Conservation (phyloP, 2,888 invertebrate genomes). For the Coelopa pilipes region DNA sequence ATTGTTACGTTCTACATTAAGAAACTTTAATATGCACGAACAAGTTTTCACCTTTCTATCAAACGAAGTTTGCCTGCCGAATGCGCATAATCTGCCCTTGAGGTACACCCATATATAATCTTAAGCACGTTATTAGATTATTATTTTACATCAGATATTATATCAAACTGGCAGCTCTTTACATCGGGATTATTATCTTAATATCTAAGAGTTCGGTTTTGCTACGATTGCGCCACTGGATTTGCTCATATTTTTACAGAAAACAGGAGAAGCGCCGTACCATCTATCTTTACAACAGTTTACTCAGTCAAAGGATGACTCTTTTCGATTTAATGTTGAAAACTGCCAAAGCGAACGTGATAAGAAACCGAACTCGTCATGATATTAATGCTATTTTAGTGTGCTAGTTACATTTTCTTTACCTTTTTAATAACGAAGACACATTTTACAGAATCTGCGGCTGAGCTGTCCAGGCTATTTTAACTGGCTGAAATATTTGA, state of each 20-base stretch:
- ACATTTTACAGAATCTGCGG: too few species aligned
- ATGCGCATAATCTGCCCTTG: conserved; percentile 68
- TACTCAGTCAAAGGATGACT: conserved; percentile 78
- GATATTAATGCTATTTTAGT: too few species aligned
- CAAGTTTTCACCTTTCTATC: conserved; percentile 69
- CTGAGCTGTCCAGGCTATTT: too few species aligned
- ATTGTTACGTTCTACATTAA: conserved; percentile 76
- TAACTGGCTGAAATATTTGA: too few species aligned
- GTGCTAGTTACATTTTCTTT: too few species aligned
- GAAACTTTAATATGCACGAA: conserved; percentile 73
- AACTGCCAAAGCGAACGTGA: too few species aligned
- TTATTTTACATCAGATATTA: conserved; percentile 51
- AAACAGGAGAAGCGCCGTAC: conserved; percentile 82
- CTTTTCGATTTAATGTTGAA: too few species aligned
- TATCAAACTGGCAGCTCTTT: conserved; percentile 52
- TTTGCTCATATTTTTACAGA: conserved; percentile 82
- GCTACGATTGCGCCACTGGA: conserved; percentile 69
- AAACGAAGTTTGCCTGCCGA: conserved; percentile 77
- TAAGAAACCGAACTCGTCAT: too few species aligned
- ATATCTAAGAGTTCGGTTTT: conserved; percentile 54
- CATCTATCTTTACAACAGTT: conserved; percentile 83
- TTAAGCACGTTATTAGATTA: neutral
- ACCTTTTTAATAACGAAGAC: too few species aligned
- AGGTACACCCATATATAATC: conserved; percentile 55
- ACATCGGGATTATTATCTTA: conserved; percentile 51